A percentile compares a stretch with the other conserved stretches of the same genome.
Evolutionary conservation across 2,797 vertebrate species (phyloP).

Genomic region (Gymnopithys bicolor): DNA sequence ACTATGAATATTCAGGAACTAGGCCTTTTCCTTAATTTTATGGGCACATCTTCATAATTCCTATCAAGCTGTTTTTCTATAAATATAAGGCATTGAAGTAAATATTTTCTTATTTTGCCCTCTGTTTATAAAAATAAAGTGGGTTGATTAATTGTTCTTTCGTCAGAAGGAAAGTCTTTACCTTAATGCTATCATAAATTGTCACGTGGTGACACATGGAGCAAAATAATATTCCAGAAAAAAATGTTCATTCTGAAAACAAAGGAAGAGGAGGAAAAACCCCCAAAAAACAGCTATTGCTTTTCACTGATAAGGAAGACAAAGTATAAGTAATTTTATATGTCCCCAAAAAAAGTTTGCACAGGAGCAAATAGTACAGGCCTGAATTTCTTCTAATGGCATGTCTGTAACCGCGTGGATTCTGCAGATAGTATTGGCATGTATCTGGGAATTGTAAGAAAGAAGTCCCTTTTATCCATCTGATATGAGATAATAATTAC

Average conservation of each 20-base stretch:
- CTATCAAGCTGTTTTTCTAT: not conserved
- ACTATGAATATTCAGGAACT: not conserved
- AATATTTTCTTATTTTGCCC: not conserved
- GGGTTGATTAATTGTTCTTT: not conserved
- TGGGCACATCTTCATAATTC: not conserved
- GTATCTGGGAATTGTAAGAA: not conserved
- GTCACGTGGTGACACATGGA: rapidly evolving
- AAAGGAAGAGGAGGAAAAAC: rapidly evolving
- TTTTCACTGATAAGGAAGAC: not conserved
- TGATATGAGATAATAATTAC: not conserved
- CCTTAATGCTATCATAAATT: not conserved
- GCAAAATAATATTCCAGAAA: not conserved
- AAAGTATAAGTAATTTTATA: not conserved
- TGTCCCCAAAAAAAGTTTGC: rapidly evolving
- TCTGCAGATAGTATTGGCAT: not conserved
- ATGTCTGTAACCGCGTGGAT: not conserved
- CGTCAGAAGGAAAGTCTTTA: not conserved
- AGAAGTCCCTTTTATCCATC: not conserved
- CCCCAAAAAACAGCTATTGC: rapidly evolving
- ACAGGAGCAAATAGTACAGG: not conserved
- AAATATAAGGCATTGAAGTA: not conserved
- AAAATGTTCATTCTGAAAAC: not conserved
- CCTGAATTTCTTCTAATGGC: not conserved
- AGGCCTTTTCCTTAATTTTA: not conserved
- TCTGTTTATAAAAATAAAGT: not conserved